Percentiles rank a stretch among this genome's conserved stretches.
These are phyloP conservation scores for Stichopus horrens DNA, from an alignment of 53 echinoderm and acorn worm species.

Conservation along the genomic window DNA sequence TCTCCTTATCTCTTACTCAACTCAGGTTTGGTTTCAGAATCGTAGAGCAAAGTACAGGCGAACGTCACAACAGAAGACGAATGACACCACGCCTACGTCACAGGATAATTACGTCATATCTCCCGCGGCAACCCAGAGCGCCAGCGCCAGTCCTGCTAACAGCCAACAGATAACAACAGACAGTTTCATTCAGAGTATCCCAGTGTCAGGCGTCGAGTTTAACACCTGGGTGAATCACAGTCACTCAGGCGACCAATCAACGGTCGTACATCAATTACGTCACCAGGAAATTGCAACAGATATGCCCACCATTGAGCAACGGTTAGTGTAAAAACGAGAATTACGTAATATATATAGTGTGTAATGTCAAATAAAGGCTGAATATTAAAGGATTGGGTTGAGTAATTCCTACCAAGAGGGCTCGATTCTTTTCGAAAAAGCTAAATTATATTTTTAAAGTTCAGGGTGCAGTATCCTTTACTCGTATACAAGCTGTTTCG, in stretches of 20 bases:
- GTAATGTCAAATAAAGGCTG: too few relatives aligned
- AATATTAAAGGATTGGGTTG: too few relatives aligned
- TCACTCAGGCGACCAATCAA: constrained; percentile 28
- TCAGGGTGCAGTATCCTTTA: too few relatives aligned
- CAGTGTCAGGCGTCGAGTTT: constrained; percentile 21
- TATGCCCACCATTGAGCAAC: not conserved
- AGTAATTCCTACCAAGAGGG: too few relatives aligned
- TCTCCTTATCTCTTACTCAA: not conserved
- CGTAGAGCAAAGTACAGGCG: constrained; percentile 30
- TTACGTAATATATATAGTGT: not conserved
- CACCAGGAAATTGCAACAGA: not conserved
- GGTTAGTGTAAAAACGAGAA: not conserved
- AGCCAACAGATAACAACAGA: not conserved
- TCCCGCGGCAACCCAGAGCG: constrained; percentile 9
- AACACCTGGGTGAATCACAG: constrained; percentile 15
- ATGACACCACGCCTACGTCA: not conserved
- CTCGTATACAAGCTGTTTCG: too few relatives aligned
- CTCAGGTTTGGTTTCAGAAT: constrained; percentile 42
- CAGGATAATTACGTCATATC: not conserved
- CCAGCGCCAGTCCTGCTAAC: not conserved
- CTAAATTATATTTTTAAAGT: too few relatives aligned
- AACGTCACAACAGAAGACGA: not conserved
- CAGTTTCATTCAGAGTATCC: constrained; percentile 2
- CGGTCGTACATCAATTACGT: constrained; percentile 18
- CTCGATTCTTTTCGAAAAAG: too few relatives aligned